These are phyloP conservation scores for Arctocebus calabarensis DNA, from an alignment of 2,797 vertebrate genomes.

Conservation along the genomic window DNA sequence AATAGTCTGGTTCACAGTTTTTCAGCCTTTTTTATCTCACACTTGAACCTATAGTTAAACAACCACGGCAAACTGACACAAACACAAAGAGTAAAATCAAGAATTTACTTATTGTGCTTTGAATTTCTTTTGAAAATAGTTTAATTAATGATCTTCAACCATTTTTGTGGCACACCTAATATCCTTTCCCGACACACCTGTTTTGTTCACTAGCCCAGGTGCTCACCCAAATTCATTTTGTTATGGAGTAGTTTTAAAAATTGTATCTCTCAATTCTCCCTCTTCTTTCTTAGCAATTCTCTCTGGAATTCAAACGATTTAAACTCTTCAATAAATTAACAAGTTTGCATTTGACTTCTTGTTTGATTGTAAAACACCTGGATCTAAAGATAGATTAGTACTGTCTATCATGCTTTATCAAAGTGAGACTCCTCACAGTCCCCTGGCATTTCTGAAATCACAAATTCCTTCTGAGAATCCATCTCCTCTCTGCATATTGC, in stretches of 20 bases:
- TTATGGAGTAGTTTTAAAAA: background rate
- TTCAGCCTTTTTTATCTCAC: too few relatives aligned
- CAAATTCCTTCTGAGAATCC: background rate
- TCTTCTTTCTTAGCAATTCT: background rate
- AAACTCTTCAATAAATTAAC: background rate
- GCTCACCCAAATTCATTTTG: background rate
- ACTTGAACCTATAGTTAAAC: too few relatives aligned
- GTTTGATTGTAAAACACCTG: background rate
- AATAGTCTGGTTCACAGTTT: background rate
- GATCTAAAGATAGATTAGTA: background rate
- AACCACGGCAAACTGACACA: too few relatives aligned
- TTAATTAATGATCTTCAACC: too few relatives aligned
- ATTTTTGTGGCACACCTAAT: too few relatives aligned
- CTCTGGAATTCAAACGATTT: background rate
- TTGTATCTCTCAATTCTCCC: rapidly evolving
- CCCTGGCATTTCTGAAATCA: background rate
- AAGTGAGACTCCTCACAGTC: background rate
- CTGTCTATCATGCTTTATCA: background rate
- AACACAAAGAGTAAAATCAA: too few relatives aligned
- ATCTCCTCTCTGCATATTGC: background rate
- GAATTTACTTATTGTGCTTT: too few relatives aligned
- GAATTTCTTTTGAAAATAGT: too few relatives aligned
- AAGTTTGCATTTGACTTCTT: background rate
- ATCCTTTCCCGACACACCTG: too few relatives aligned
- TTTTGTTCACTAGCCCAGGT: background rate